Evolutionary conservation across 2,888 invertebrate genomes (phyloP).

Genomic region (Athrips mouffetella): DNA sequence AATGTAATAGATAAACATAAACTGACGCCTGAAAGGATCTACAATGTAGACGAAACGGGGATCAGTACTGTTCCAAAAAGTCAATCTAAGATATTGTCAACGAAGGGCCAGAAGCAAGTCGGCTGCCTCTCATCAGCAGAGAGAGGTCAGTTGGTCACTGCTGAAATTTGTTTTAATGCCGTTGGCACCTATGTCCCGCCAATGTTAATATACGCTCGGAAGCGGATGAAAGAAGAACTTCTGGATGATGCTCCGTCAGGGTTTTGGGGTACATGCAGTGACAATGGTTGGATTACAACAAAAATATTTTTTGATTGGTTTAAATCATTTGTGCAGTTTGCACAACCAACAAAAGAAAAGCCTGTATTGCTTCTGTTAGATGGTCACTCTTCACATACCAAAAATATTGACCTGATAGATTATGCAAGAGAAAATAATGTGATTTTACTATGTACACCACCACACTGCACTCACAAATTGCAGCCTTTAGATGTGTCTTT

Average conservation of each 20-base stretch:
- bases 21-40: constrained; percentile 20
- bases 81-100: constrained; percentile 20
- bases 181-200: constrained; percentile 16
- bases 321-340: constrained; percentile 33
- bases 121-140: constrained; percentile 22
- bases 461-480: constrained; percentile 36
- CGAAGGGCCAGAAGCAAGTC: constrained; percentile 23
- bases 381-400: constrained; percentile 32
- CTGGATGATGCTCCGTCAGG: constrained; percentile 35
- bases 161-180: constrained; percentile 21
- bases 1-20: constrained; percentile 14
- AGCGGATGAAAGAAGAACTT: constrained; percentile 32
- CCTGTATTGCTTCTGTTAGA: constrained; percentile 40
- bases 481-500: constrained; percentile 37
- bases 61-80: constrained; percentile 23
- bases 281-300: constrained; percentile 36
- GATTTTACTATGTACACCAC: constrained; percentile 40
- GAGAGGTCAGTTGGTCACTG: constrained; percentile 18
- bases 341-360: constrained; percentile 27
- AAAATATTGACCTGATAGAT: constrained; percentile 31
- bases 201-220: constrained; percentile 21
- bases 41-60: constrained; percentile 20
- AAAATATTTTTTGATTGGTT: constrained; percentile 35
- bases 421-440: constrained; percentile 36
- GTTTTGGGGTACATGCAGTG: constrained; percentile 30